Base-by-base conservation (phyloP, 35 echinoderm and acorn worm species). In the Ophioderma brevispina region DNA sequence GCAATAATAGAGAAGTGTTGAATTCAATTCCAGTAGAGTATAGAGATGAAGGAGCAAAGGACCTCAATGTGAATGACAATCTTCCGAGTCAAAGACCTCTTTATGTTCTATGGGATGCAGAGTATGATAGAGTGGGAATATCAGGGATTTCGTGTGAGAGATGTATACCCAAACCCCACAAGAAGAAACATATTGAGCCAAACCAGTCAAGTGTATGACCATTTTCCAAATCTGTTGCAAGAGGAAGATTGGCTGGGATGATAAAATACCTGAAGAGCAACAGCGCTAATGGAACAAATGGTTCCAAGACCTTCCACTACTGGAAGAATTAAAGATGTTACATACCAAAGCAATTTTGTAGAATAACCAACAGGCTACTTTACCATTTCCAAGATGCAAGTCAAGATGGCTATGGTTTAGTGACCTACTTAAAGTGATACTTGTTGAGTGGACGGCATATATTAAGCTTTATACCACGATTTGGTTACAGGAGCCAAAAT, bases 341-440 rank as follows among this genome's bases (percentile, higher is more conserved):
- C 46, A 52, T 11, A 21, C 46, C 46, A 11, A 8, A 52, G 21
- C 8, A 21, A 52, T 52, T 52, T 21, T 8, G 46, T 11, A 52
- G 46, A 52, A 52, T 52, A 52, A 52, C 46, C 46, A 52, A 52
- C 21, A 8, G 46, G 21, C 46, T 11, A 52, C 46, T 52, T 52
- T 21, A 52, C 46, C 46, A 52, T 52, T 52, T 90, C 81, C 52
- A 75, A 39, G 87, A 94, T 94, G 75, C 88, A 0, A 79, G 81
- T 15, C 37, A 70, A 59, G 40, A 87, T 13, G 92, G 40, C 15
- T 90, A 94, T 81, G 92, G 92, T 6, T 52, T 82, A 2, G 87
- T 86, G 39, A 81, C 84, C 25, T 94, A 94, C 55, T 56, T 90
- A 3, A 76, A n/a, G n/a, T n/a, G n/a, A n/a, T n/a, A n/a, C n/a